Evolutionary conservation across 2,113 vertebrate species (phyloP), one percentile per base, ranked within the genome.

Genomic region (Oreotrochilus melanogaster): DNA sequence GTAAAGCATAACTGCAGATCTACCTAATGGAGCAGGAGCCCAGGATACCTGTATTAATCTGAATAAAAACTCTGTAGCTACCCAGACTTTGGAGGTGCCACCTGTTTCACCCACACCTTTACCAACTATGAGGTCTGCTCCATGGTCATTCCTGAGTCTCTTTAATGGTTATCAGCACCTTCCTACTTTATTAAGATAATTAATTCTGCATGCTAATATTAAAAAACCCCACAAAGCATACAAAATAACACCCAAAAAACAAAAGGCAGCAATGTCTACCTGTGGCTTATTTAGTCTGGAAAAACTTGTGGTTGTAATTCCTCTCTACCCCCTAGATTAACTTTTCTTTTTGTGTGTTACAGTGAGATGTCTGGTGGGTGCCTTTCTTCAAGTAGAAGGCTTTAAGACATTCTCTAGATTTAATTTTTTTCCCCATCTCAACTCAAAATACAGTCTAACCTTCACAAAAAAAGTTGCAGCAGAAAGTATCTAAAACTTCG

Each of bases 1-100:
- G 31, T 87, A 70, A 96, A 97, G 96, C 54, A 35, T 69, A 37
- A 75, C 86, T 96, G n/a, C 81, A 89, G 93, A 76, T 79, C 60
- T 93, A 25, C 66, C 48, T 69, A 88, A 93, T 73, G 92, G 71
- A 93, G 37, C 82, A 62, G 91, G 54, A 80, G 14, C 33, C 25
- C 80, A 76, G 35, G 78, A 86, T 39, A 22, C 79, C n/a, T 85
- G 23, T 75, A 30, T 67, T 75, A 51, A 65, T 91, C 54, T 69
- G 69, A 88, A 33, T 51, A 92, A 80, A 57, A 89, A 25, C 17
- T 91, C 76, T 6, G 5, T 89, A 37, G 67, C 89, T 78, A 62
- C 81, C 11, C 89, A 45, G 4, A 56, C 76, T 37, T 67, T 71
- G 13, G 86, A 92, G 72, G 54, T 92, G 22, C 53, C 33, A 60